Conservation (phyloP, 2,888 invertebrate species). For the Melanotus villosus region DNA sequence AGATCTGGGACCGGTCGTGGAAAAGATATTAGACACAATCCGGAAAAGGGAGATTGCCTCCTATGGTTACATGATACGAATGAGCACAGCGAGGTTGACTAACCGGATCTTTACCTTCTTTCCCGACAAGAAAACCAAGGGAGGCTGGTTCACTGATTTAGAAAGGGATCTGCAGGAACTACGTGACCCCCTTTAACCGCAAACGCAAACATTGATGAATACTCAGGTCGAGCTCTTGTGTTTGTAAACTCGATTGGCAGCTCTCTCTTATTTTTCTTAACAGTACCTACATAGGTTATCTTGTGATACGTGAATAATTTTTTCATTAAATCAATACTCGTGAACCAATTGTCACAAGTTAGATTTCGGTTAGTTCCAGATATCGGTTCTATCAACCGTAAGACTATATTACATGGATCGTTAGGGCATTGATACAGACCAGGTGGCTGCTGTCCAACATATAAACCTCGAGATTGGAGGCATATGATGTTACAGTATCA, state of each 20-base stretch:
- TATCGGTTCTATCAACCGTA: background rate
- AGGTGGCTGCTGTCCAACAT: background rate
- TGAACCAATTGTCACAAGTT: background rate
- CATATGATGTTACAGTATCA: constrained; percentile 14
- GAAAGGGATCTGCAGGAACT: too few species aligned
- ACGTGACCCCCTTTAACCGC: too few species aligned
- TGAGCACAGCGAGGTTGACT: too few species aligned
- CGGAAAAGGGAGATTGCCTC: too few species aligned
- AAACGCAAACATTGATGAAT: background rate
- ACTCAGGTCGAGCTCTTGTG: background rate
- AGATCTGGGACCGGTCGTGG: too few species aligned
- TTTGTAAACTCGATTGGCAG: background rate
- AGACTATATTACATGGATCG: background rate
- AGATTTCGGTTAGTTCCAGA: background rate
- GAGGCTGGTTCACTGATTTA: too few species aligned
- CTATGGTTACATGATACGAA: too few species aligned
- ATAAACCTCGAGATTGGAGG: constrained; percentile 1
- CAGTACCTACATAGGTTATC: background rate
- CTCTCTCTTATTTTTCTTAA: background rate
- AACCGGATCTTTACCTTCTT: too few species aligned
- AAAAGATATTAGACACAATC: too few species aligned
- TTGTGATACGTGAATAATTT: background rate
- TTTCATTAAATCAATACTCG: background rate
- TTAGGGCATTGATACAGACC: background rate
- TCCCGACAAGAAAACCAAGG: too few species aligned